Evolutionary conservation across 2,888 invertebrate genomes (phyloP).

Genomic region (Acholoe squamosa): DNA sequence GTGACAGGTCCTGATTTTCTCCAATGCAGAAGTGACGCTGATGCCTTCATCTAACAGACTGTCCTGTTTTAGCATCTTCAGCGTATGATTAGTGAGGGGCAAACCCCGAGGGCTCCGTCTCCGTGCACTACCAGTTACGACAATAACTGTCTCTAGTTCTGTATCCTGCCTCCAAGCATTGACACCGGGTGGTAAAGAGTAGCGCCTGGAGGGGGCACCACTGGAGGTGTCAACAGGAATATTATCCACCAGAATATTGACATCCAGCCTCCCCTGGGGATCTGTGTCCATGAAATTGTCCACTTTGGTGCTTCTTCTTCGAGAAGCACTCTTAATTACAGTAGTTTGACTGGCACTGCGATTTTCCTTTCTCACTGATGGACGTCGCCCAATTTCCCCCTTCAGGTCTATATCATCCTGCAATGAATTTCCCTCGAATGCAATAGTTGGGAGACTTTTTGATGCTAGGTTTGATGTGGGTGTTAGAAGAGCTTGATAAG

Average conservation of each 20-base stretch:
- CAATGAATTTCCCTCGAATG: too few species aligned
- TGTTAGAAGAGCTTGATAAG: background rate
- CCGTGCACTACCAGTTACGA: background rate
- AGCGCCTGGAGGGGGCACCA: background rate
- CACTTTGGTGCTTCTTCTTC: background rate
- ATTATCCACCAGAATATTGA: background rate
- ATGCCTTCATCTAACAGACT: background rate
- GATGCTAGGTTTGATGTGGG: background rate
- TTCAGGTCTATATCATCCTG: too few species aligned
- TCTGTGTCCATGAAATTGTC: background rate
- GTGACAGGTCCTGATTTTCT: background rate
- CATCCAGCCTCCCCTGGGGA: background rate
- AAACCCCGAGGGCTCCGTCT: background rate
- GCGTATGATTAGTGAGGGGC: background rate
- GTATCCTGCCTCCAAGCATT: background rate
- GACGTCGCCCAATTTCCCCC: too few species aligned
- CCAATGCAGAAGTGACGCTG: background rate
- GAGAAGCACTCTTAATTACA: background rate
- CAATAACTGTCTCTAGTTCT: background rate
- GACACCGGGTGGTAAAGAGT: background rate
- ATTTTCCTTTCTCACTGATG: background rate
- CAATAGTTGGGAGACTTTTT: background rate
- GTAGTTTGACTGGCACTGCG: background rate
- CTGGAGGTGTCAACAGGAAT: background rate
- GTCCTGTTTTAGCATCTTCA: constrained; percentile 10